Evolutionary conservation across 2,888 invertebrate species (phyloP).

Genomic region (Tetranychus truncatus): DNA sequence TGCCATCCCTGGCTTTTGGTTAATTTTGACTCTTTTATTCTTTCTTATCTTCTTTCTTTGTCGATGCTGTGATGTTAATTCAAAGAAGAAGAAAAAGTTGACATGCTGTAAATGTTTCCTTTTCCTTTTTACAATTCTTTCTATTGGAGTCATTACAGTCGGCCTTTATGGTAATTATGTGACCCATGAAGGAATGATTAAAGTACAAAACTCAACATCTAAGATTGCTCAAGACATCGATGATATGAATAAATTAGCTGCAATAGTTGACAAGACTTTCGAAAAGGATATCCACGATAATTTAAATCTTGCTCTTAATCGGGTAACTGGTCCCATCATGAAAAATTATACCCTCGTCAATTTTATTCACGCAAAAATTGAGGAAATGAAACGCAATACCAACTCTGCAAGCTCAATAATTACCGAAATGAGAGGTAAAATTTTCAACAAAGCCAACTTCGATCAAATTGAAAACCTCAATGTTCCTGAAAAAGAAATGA

Average conservation of each 20-base stretch:
- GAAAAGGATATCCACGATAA: slow-evolving; percentile 18
- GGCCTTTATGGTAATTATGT: slow-evolving; percentile 87
- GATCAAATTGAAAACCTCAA: slow-evolving; percentile 21
- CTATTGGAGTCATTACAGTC: slow-evolving; percentile 53
- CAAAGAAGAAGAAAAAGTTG: slow-evolving; percentile 42
- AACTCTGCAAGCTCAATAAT: slow-evolving; percentile 1
- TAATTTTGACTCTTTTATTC: slow-evolving; percentile 70
- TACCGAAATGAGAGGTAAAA: background rate
- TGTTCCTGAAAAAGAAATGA: slow-evolving; percentile 8
- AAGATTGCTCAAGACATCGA: slow-evolving; percentile 20
- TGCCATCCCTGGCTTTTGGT: slow-evolving; percentile 78
- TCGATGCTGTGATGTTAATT: slow-evolving; percentile 83
- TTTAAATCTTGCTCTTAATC: slow-evolving; percentile 18
- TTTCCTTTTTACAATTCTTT: slow-evolving; percentile 19
- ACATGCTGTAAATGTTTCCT: slow-evolving; percentile 20
- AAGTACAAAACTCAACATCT: slow-evolving; percentile 32
- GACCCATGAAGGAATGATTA: slow-evolving; percentile 61
- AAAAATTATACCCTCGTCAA: slow-evolving; percentile 10
- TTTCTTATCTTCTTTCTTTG: slow-evolving; percentile 79
- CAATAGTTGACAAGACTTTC: slow-evolving; percentile 15
- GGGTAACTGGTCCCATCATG: slow-evolving; percentile 18
- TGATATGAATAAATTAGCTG: slow-evolving; percentile 18
- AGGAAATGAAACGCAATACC: slow-evolving; percentile 21
- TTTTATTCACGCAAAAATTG: slow-evolving; percentile 3
- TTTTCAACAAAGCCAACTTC: background rate